Evolutionary conservation across 2,888 invertebrate genomes (phyloP).

Genomic region (Campaea margaritaria): DNA sequence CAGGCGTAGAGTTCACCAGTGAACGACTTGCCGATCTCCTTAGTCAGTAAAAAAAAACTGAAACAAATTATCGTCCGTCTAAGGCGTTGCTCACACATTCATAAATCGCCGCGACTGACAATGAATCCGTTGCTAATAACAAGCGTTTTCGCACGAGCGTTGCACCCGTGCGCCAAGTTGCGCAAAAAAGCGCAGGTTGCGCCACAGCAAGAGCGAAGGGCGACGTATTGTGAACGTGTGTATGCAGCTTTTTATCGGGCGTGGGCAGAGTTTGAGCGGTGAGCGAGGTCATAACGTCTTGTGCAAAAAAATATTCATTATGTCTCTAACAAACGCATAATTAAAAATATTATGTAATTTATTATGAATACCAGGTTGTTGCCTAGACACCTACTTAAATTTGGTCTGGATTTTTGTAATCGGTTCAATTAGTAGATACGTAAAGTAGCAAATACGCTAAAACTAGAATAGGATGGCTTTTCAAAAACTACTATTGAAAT

Average conservation of each 20-base stretch:
- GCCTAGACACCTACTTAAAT: too few relatives aligned
- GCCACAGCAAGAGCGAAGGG: conserved; percentile 57
- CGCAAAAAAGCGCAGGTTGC: conserved; percentile 67
- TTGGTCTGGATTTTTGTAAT: too few relatives aligned
- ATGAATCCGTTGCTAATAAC: conserved; percentile 69
- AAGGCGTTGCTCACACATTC: conserved; percentile 57
- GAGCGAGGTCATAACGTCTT: conserved; percentile 7
- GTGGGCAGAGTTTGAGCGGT: conserved; percentile 9
- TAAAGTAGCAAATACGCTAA: too few relatives aligned
- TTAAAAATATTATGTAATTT: not conserved
- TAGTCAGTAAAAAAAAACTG: too few relatives aligned
- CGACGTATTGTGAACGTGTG: conserved; percentile 53
- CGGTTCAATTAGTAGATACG: too few relatives aligned
- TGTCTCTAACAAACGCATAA: not conserved
- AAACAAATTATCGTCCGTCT: conserved; percentile 66
- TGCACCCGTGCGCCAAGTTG: conserved; percentile 59
- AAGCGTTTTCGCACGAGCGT: conserved; percentile 72
- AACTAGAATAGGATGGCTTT: too few relatives aligned
- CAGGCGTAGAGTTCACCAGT: too few relatives aligned
- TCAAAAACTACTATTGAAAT: too few relatives aligned
- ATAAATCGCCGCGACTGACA: conserved; percentile 68
- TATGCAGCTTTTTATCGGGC: conserved; percentile 43
- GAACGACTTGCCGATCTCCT: too few relatives aligned
- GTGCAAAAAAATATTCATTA: too few relatives aligned
- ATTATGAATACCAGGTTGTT: too few relatives aligned